Evolutionary conservation across 2,888 invertebrate genomes (phyloP).

Genomic region (Zaprionus lineosus): DNA sequence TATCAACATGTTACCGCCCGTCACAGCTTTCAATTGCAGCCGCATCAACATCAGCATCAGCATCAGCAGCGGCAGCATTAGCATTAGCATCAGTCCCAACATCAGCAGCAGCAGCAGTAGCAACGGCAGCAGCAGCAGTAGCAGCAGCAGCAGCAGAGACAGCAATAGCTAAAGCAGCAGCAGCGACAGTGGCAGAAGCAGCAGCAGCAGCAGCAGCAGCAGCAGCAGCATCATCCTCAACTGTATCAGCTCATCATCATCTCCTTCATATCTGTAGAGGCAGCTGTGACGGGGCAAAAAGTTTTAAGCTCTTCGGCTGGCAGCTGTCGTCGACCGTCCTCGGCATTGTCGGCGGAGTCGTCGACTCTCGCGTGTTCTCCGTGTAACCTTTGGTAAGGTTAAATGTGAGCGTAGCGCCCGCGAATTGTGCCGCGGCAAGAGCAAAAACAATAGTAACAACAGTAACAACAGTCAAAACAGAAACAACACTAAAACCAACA

Average conservation of each 20-base stretch:
- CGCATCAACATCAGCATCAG: neutral
- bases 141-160: conserved; percentile 40
- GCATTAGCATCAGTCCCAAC: too few relatives aligned
- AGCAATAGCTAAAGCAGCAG: neutral
- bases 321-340: conserved; percentile 49
- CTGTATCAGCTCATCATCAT: conserved; percentile 50
- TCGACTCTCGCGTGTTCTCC: conserved; percentile 40
- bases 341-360: conserved; percentile 6
- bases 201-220: neutral
- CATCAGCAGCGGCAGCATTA: conserved; percentile 3
- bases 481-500: too few relatives aligned
- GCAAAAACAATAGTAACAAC: conserved; percentile 19
- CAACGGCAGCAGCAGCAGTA: conserved; percentile 16
- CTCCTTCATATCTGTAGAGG: conserved; percentile 44
- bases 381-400: conserved; percentile 70
- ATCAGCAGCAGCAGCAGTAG: neutral
- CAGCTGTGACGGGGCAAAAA: conserved; percentile 51
- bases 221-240: conserved; percentile 2
- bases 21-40: conserved; percentile 66
- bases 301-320: conserved; percentile 27
- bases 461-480: too few relatives aligned
- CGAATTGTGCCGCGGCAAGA: conserved; percentile 65
- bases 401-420: conserved; percentile 63
- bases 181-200: conserved; percentile 11
- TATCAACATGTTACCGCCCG: conserved; percentile 59